Evolutionary conservation across 1,140 invertebrate genomes (phyloP), one percentile per base, ranked within the genome.

Genomic region (Colletes gigas): DNA sequence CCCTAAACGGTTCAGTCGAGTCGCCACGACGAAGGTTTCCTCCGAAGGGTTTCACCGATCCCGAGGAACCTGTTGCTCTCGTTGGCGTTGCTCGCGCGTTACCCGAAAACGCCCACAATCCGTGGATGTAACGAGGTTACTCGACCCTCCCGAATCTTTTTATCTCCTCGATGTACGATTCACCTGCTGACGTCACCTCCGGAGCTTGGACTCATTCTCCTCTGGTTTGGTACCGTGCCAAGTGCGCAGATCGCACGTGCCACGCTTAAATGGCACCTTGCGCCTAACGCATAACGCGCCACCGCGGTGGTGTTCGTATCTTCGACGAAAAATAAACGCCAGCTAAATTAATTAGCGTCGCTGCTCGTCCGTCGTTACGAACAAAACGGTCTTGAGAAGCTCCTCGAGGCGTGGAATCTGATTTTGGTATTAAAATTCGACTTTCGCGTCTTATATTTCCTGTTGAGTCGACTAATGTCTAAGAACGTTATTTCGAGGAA

Each of bases 161-260:
- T 68, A 19, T 80, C 52, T 57, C 55, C 41, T 4, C 44, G 63
- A 54, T 57, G 44, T 68, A 41, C 80, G 63, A 66, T 62, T 79
- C 70, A 79, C 77, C 65, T 54, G 81, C 47, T 75, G 84, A 76
- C 73, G 74, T 86, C 82, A 77, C 19, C 69, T 57, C 52, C 70
- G 70, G 52, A 86, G 84, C 52, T 81, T 57, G 66, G 19, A 81
- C 85, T 83, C 62, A 66, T 73, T 85, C 78, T n/a, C 69, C 71
- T 81, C 30, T 65, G 74, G 83, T 83, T 85, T 90, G 89, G 88
- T 81, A 60, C 57, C 70, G 81, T 90, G 89, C 89, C 89, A 90
- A 90, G 83, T 90, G 88, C 89, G 89, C 81, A 89, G 68, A 86
- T 83, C 84, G 82, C 88, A 83, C 70, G 81, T 85, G 88, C 81